Percentiles rank a stretch among this genome's conserved stretches.
phyloP scores from a whole-genome alignment of 2,113 vertebrate species.

The Callospermophilus lateralis region DNA sequence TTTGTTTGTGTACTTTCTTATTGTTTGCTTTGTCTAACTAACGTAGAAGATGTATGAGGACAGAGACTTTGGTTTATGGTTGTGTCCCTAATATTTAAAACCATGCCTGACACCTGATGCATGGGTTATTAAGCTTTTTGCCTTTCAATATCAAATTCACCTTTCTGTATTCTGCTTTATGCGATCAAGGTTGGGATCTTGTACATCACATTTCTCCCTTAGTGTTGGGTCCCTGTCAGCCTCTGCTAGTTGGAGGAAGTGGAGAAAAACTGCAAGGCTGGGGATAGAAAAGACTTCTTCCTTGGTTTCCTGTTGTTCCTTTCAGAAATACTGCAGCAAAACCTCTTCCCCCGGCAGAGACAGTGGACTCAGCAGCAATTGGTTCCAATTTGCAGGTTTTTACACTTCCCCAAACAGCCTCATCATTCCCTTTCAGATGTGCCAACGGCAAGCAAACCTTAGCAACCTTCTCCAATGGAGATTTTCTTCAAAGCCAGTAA shows the following conservation, averaged over 20 bases:
- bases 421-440: neutral
- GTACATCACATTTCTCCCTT: neutral
- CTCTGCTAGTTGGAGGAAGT: neutral
- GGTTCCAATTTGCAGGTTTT: neutral
- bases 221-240: neutral
- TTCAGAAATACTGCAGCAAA: neutral
- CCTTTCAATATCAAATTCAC: neutral
- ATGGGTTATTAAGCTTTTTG: neutral
- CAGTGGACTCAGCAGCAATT: neutral
- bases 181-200: neutral
- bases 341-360: neutral
- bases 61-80: neutral
- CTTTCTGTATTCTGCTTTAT: neutral
- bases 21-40: neutral
- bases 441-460: neutral
- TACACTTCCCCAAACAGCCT: neutral
- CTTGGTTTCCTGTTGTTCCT: neutral
- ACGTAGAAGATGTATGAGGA: neutral
- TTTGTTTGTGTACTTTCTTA: neutral
- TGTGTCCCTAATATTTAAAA: neutral
- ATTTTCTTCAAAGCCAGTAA: neutral
- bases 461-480: rapidly evolving
- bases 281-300: neutral
- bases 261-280: neutral
- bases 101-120: neutral